phyloP scores from a whole-genome alignment of 1,140 invertebrate species.

The Telenomus remus region DNA sequence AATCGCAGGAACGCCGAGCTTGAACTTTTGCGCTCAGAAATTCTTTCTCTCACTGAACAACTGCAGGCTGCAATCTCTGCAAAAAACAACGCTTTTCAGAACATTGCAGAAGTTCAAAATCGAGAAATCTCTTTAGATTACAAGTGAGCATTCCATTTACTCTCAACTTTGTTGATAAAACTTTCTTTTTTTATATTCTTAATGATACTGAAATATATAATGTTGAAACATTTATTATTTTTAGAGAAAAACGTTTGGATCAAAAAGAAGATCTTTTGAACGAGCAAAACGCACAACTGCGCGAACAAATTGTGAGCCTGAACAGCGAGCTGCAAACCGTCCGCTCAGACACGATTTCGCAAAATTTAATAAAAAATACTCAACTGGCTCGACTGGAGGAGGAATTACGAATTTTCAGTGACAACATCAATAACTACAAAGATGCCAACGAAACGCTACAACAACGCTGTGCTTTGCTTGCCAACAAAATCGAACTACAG shows the following conservation, averaged over 20 bases:
- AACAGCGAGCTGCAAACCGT: slow-evolving; percentile 85
- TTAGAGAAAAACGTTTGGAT: slow-evolving; percentile 84
- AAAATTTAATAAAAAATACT: slow-evolving; percentile 83
- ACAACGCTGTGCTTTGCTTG: slow-evolving; percentile 82
- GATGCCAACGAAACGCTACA: slow-evolving; percentile 81
- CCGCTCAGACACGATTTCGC: slow-evolving; percentile 83
- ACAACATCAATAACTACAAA: slow-evolving; percentile 79
- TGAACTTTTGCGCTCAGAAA: slow-evolving; percentile 80
- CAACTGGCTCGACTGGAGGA: slow-evolving; percentile 86
- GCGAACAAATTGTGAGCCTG: slow-evolving; percentile 84
- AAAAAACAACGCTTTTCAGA: slow-evolving; percentile 89
- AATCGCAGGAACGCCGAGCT: slow-evolving; percentile 82
- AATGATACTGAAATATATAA: too few relatives aligned
- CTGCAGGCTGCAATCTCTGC: slow-evolving; percentile 81
- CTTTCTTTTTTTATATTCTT: too few relatives aligned
- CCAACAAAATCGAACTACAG: slow-evolving; percentile 84
- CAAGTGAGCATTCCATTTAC: slow-evolving; percentile 70
- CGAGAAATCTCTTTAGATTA: slow-evolving; percentile 86
- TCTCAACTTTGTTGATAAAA: background rate
- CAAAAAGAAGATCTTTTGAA: slow-evolving; percentile 84
- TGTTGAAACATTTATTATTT: slow-evolving; percentile 33
- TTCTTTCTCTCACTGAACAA: slow-evolving; percentile 79
- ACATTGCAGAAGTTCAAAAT: slow-evolving; percentile 86
- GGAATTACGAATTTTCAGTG: slow-evolving; percentile 82
- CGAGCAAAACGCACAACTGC: slow-evolving; percentile 85